Evolutionary conservation across 2,888 invertebrate species (phyloP).

Genomic region (Caenorhabditis imperialis): DNA sequence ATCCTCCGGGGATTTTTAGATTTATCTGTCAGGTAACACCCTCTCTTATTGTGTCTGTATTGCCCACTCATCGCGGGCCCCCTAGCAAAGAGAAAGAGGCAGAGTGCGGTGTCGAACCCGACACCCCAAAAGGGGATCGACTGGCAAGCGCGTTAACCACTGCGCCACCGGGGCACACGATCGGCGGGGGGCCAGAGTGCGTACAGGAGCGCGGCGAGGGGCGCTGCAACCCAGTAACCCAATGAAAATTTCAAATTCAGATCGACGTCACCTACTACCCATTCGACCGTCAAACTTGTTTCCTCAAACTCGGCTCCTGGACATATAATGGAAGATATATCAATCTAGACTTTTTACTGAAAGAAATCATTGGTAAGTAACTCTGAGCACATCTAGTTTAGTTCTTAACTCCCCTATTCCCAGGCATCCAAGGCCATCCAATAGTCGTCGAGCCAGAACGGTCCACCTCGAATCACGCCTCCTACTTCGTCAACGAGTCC

Average conservation of each 20-base stretch:
- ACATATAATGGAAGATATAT: conserved; percentile 67
- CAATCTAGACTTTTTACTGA: conserved; percentile 62
- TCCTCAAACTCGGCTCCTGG: conserved; percentile 66
- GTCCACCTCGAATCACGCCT: conserved; percentile 32
- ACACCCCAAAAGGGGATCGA: too few species aligned
- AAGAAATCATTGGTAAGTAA: conserved; percentile 54
- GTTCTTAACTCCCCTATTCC: neutral
- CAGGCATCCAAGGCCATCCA: conserved; percentile 51
- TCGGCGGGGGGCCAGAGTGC: too few species aligned
- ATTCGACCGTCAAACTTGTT: conserved; percentile 66
- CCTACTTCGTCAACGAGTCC: conserved; percentile 66
- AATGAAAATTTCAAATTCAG: conserved; percentile 25
- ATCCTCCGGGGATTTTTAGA: conserved; percentile 67
- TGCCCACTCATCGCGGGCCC: too few species aligned
- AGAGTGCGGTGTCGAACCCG: too few species aligned
- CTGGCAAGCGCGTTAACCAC: too few species aligned
- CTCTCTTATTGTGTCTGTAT: too few species aligned
- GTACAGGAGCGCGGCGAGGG: too few species aligned
- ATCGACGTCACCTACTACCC: conserved; percentile 70
- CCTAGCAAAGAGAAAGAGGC: too few species aligned
- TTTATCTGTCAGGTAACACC: conserved; percentile 59
- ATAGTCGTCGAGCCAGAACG: conserved; percentile 52
- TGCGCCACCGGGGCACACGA: too few species aligned
- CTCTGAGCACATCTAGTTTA: neutral
- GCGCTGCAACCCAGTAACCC: too few species aligned